These are phyloP conservation scores for Callyntrura sp. DNA, from an alignment of 2,888 invertebrate genomes.

Conservation along the genomic window DNA sequence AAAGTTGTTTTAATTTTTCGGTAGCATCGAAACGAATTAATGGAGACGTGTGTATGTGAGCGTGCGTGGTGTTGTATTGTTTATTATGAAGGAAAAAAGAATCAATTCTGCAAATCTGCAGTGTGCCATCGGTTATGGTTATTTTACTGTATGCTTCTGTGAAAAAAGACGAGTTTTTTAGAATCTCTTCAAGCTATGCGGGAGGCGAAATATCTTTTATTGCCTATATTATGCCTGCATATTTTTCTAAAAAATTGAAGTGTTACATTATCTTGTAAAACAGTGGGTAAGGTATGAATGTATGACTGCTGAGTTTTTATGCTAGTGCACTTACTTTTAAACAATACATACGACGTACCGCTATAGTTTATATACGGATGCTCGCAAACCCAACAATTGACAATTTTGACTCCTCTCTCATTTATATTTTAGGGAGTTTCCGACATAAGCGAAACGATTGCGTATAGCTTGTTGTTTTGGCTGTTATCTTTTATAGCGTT, in stretches of 20 bases:
- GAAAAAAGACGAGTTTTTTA: not conserved
- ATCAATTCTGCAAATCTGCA: constrained; percentile 11
- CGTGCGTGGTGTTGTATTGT: no score
- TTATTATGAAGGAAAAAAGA: not conserved
- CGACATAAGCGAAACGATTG: no score
- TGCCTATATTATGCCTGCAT: not conserved
- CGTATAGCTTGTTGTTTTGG: not conserved
- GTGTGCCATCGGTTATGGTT: not conserved
- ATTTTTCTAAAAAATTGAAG: not conserved
- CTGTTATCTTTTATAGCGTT: no score
- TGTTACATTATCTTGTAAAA: not conserved
- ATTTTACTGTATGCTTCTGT: not conserved
- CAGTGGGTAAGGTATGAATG: no score
- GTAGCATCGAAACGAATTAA: constrained; percentile 42
- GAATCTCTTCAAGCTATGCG: constrained; percentile 5
- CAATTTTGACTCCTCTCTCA: no score
- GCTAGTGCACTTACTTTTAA: no score
- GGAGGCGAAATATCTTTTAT: constrained; percentile 38
- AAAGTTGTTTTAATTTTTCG: constrained; percentile 35
- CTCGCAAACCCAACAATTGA: no score
- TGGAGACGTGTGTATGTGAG: not conserved
- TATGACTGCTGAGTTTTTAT: no score
- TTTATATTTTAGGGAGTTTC: not conserved
- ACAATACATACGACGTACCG: no score
- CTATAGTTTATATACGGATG: not conserved